A percentile compares a stretch with the other conserved stretches of the same genome.
These are phyloP conservation scores for Nothocercus julius DNA, from an alignment of 2,113 vertebrate species.

Conservation along the genomic window DNA sequence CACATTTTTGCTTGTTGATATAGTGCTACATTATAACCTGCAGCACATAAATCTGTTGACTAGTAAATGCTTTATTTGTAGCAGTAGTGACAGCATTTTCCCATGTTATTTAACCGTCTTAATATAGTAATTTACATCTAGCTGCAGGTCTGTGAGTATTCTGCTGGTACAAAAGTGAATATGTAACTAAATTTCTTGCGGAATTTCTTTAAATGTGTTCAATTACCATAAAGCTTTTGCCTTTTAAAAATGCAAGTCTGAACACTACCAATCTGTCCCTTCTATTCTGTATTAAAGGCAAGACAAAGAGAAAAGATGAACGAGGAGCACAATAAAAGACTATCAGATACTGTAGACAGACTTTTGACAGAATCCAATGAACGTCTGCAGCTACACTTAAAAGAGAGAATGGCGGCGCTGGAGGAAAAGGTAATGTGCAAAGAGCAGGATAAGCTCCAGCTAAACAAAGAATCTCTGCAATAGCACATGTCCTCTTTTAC, in stretches of 20 bases:
- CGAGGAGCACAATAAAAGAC: constrained; percentile 97
- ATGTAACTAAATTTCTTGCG: neutral
- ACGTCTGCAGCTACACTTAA: constrained; percentile 94
- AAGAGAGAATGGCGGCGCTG: constrained; percentile 96
- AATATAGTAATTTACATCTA: neutral
- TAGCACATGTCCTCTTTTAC: neutral
- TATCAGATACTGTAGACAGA: constrained; percentile 96
- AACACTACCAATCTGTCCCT: neutral
- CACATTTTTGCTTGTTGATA: neutral
- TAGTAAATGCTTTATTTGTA: neutral
- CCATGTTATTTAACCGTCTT: neutral
- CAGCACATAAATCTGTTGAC: neutral
- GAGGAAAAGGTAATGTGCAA: constrained; percentile 91
- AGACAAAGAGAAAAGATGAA: constrained; percentile 99
- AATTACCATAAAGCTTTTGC: neutral
- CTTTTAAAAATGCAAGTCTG: neutral
- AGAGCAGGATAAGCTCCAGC: neutral
- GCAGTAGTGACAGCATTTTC: neutral
- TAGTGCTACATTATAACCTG: neutral
- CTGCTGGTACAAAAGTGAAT: neutral
- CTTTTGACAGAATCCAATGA: constrained; percentile 98
- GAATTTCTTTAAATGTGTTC: neutral
- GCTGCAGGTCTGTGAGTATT: neutral
- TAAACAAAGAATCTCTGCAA: neutral
- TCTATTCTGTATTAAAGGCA: constrained; percentile 79